A percentile compares a stretch with the other conserved stretches of the same genome.
Evolutionary conservation across 2,113 vertebrate genomes (phyloP).

Genomic region (Cynoglossus semilaevis): DNA sequence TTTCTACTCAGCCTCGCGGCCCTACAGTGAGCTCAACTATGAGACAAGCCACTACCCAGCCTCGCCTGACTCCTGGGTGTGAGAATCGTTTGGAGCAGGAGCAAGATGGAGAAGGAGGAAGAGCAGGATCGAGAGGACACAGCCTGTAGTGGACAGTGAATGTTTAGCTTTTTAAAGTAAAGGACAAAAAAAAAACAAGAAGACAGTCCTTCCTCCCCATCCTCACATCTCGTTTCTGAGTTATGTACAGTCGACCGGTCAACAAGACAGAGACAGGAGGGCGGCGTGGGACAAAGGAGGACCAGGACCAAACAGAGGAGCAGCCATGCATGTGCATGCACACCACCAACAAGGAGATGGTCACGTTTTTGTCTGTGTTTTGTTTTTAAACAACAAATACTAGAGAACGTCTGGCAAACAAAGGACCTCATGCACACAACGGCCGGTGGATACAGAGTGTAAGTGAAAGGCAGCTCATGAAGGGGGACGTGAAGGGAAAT

Average conservation of each 20-base stretch:
- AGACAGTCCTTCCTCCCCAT: conserved; percentile 43
- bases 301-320: conserved; percentile 34
- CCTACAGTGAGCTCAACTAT: conserved; percentile 99
- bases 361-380: conserved; percentile 72
- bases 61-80: conserved; percentile 99
- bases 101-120: conserved; percentile 21
- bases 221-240: conserved; percentile 58
- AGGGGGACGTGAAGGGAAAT: background rate
- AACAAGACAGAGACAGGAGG: conserved; percentile 36
- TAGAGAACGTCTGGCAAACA: conserved; percentile 21
- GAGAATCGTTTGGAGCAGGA: conserved; percentile 30
- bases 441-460: conserved; percentile 33
- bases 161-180: conserved; percentile 14
- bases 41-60: conserved; percentile 99
- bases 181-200: conserved; percentile 18
- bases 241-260: conserved; percentile 50
- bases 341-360: conserved; percentile 72
- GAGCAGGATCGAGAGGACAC: too few species aligned
- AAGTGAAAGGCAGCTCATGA: background rate
- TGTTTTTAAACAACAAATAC: conserved; percentile 61
- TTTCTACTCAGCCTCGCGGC: conserved; percentile 98
- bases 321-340: conserved; percentile 99
- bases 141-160: background rate
- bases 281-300: conserved; percentile 5
- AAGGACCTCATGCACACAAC: conserved; percentile 35